Base-by-base conservation (phyloP, 2,888 invertebrate species). In the Aquatica leii region DNA sequence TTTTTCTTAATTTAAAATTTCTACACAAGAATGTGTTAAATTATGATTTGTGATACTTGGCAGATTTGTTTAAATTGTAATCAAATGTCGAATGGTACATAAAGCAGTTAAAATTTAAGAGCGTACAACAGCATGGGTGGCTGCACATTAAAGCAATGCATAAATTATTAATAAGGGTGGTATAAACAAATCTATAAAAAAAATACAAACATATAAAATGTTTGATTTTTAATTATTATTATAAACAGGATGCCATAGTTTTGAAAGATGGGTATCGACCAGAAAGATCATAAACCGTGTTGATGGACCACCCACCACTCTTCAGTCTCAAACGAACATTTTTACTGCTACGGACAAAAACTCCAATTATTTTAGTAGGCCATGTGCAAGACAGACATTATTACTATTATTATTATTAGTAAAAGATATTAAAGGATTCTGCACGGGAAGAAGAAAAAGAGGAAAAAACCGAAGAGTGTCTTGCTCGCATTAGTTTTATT, bases 281-380 rank as follows among this genome's bases (percentile, higher is more conserved):
- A 57, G 68, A 69, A 67, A 71, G 72, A 72, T 73, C 72, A 71
- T 73, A 74, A 74, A 73, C 70, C 58, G 69, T 64, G 34, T 48
- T 63, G 67, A 70, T 65, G 67, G 74, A 73, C 74, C 74, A 74
- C 74, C 73, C 74, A 74, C 71, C 66, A 49, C 51, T 57, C 57
- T 24, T 50, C 41, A 65, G 65, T 53, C 64, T 71, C 65, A 59
- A 64, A 66, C 67, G 68, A 70, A 69, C 70, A 73, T 73, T 73
- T 74, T 74, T 74, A 73, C 69, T 62, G 69, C 69, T 61, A 58
- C 54, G 61, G 68, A 73, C 72, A 73, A 72, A 75, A 74, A 73
- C 71, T 72, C 71, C 67, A 71, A 74, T 76, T 73, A 75, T 75
- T 74, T 75, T 71, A 69, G 70, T 71, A 69, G 72, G 73, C 74